phyloP scores from a whole-genome alignment of 2,888 invertebrate species.

The Neelides folsomi region DNA sequence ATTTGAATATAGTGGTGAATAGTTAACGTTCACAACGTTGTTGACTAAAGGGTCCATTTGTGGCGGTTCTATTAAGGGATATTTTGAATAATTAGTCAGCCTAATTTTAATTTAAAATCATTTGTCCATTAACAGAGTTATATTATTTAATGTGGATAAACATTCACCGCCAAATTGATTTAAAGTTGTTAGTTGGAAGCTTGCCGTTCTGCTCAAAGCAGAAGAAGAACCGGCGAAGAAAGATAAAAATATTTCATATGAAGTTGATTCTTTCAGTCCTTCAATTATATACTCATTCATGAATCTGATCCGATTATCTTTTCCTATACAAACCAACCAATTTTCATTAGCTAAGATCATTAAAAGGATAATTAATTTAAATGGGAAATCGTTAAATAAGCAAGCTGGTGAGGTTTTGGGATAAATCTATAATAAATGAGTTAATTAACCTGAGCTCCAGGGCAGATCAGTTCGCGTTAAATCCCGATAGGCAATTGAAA shows the following conservation, averaged over 20 bases:
- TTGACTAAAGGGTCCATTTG: constrained; percentile 21
- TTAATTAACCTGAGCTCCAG: neutral
- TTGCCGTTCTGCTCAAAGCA: constrained; percentile 11
- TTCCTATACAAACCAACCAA: constrained; percentile 9
- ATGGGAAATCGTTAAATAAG: neutral
- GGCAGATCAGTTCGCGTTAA: constrained; percentile 12
- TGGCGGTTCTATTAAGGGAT: constrained; percentile 12
- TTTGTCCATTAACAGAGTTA: too few species aligned
- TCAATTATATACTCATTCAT: constrained; percentile 25
- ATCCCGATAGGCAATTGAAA: constrained; percentile 24
- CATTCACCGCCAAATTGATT: constrained; percentile 26
- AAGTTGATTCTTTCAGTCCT: constrained; percentile 24
- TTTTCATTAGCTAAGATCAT: neutral
- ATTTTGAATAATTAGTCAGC: too few species aligned
- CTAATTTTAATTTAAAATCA: too few species aligned
- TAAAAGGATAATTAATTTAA: neutral
- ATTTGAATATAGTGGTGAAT: constrained; percentile 26
- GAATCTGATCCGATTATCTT: constrained; percentile 27
- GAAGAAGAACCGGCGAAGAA: constrained; percentile 26
- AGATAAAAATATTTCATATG: constrained; percentile 25
- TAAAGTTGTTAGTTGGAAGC: constrained; percentile 26
- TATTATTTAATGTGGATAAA: neutral
- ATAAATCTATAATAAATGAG: neutral
- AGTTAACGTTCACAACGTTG: constrained; percentile 27
- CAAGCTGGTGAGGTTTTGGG: neutral